Evolutionary conservation across 2,888 invertebrate species (phyloP).

Genomic region (Falcaria lacertinaria): DNA sequence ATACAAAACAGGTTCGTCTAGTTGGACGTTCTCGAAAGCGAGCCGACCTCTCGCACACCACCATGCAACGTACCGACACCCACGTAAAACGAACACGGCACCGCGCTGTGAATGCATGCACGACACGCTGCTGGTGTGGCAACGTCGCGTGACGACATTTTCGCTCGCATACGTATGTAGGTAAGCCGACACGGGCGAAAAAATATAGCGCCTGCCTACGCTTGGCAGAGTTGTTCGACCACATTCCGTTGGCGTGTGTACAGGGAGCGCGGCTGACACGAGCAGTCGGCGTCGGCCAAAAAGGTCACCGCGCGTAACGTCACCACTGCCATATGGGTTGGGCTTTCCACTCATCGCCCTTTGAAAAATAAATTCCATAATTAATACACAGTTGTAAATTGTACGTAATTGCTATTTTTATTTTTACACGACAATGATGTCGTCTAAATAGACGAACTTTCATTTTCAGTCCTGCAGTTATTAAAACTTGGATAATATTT

Average conservation of each 20-base stretch:
- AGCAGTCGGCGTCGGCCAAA: slow-evolving; percentile 66
- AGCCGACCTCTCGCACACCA: slow-evolving; percentile 72
- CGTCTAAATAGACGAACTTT: neutral
- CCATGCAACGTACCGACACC: slow-evolving; percentile 60
- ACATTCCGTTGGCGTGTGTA: slow-evolving; percentile 74
- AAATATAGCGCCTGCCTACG: slow-evolving; percentile 76
- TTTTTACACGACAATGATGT: neutral
- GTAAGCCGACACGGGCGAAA: slow-evolving; percentile 68
- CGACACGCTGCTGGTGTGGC: slow-evolving; percentile 65
- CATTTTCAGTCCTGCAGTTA: too few species aligned
- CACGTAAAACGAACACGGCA: slow-evolving; percentile 65
- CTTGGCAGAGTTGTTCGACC: slow-evolving; percentile 74
- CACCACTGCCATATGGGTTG: slow-evolving; percentile 68
- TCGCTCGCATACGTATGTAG: slow-evolving; percentile 77
- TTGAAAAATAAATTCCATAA: neutral
- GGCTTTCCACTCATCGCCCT: slow-evolving; percentile 30
- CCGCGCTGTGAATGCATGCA: slow-evolving; percentile 67
- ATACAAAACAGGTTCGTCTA: slow-evolving; percentile 75
- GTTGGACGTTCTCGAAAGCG: slow-evolving; percentile 78
- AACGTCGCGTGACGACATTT: slow-evolving; percentile 81
- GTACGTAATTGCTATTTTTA: too few species aligned
- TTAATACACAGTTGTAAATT: too few species aligned
- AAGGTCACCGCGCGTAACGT: slow-evolving; percentile 75
- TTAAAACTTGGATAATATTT: too few species aligned
- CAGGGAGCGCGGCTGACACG: slow-evolving; percentile 52